phyloP scores from a whole-genome alignment of 2,113 vertebrate species.

The Nothocercus julius region DNA sequence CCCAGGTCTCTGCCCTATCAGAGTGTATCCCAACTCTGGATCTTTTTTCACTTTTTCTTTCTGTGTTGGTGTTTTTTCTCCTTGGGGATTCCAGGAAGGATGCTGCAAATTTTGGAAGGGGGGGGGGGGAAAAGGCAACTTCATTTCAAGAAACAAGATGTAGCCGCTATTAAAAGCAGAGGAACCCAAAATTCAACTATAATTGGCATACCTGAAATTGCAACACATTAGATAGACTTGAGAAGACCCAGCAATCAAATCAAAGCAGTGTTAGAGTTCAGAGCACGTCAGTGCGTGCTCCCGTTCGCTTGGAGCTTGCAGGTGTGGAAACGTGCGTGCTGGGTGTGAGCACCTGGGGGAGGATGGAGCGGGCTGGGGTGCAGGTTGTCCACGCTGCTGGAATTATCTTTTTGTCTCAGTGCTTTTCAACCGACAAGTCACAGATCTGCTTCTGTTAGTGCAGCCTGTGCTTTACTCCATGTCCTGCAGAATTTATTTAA shows the following conservation, averaged over 20 bases:
- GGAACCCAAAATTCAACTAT: rapidly evolving
- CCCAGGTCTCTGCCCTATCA: neutral
- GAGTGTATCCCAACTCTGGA: neutral
- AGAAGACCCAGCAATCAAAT: neutral
- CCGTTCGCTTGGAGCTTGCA: neutral
- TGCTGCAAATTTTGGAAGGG: neutral
- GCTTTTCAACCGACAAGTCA: neutral
- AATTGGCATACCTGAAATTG: rapidly evolving
- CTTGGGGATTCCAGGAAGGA: neutral
- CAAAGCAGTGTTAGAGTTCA: neutral
- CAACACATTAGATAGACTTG: neutral
- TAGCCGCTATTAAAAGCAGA: neutral
- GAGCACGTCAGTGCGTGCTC: no score
- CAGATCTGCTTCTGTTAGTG: neutral
- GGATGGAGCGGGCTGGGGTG: rapidly evolving
- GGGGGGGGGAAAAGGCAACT: neutral
- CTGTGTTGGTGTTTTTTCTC: no score
- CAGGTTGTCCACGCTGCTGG: rapidly evolving
- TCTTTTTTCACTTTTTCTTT: neutral
- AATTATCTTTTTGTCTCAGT: rapidly evolving
- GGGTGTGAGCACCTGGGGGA: neutral
- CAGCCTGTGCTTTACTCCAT: neutral
- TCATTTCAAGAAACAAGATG: neutral
- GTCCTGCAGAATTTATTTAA: neutral
- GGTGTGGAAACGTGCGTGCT: neutral